These are phyloP conservation scores for Garrulus glandarius DNA, from an alignment of 2,797 vertebrate genomes.

Conservation along the genomic window DNA sequence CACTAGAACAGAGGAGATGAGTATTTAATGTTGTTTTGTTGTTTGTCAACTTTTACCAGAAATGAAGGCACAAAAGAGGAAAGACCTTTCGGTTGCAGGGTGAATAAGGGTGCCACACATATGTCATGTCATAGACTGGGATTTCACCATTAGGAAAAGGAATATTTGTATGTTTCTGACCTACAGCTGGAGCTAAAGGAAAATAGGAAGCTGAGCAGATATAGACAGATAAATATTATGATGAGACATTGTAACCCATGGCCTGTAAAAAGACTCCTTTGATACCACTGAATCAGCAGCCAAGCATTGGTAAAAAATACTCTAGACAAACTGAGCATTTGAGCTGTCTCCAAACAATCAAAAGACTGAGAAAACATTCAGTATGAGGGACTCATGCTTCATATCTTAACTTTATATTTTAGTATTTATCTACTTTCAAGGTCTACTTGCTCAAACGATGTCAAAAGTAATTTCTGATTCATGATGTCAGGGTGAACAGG, in stretches of 20 bases:
- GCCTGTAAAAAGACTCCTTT: not conserved
- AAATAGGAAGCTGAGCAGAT: not conserved
- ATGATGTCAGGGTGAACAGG: not conserved
- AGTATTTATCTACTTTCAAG: not conserved
- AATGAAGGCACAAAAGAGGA: not conserved
- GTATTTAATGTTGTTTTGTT: not conserved
- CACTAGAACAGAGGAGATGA: not conserved
- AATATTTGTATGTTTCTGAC: not conserved
- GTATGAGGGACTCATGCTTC: not conserved
- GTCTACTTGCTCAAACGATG: not conserved
- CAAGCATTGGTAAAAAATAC: not conserved
- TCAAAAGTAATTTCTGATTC: not conserved
- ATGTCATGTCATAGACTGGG: not conserved
- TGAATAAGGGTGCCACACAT: not conserved
- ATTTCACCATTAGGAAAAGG: not conserved
- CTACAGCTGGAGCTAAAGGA: not conserved
- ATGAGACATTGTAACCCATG: not conserved
- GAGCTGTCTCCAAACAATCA: not conserved
- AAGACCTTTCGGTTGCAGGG: accelerated
- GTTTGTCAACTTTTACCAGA: not conserved
- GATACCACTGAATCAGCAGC: not conserved
- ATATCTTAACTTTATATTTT: not conserved
- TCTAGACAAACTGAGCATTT: not conserved
- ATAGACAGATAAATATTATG: not conserved
- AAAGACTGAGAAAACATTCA: not conserved